Conservation (phyloP, 2,888 invertebrate species). For the Tromatobia lineatoria region DNA sequence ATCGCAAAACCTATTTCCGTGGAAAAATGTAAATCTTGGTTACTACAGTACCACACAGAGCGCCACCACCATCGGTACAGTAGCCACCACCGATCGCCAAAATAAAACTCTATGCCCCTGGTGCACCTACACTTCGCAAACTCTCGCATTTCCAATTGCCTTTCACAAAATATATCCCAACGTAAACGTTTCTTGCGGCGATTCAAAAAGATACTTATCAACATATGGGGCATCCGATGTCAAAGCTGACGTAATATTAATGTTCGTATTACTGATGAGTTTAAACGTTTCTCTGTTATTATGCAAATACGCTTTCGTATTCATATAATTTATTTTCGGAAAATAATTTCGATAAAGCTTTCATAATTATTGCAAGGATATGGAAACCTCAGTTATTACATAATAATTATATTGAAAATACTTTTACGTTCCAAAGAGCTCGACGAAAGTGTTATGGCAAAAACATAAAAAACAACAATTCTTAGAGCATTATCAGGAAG, state of each 20-base stretch:
- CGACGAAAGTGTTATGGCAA: not conserved
- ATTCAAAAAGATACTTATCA: constrained; percentile 23
- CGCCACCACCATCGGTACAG: constrained; percentile 40
- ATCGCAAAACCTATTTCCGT: constrained; percentile 81
- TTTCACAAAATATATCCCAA: constrained; percentile 31
- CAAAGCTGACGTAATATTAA: not conserved
- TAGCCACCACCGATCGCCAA: constrained; percentile 56
- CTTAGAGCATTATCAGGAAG: not conserved
- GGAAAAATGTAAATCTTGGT: constrained; percentile 81
- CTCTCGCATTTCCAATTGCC: constrained; percentile 13
- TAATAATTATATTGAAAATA: too few species aligned
- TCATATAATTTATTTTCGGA: not conserved
- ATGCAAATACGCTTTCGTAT: not conserved
- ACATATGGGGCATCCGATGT: constrained; percentile 17
- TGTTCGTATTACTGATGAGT: not conserved
- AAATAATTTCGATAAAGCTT: too few species aligned
- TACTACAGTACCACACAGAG: constrained; percentile 68
- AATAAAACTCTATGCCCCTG: constrained; percentile 60
- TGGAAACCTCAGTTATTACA: too few species aligned
- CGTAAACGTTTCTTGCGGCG: constrained; percentile 35
- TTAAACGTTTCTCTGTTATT: not conserved
- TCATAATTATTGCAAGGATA: too few species aligned
- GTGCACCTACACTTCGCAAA: constrained; percentile 48
- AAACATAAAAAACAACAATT: not conserved
- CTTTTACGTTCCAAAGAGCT: not conserved